Conservation (phyloP, 2,888 invertebrate genomes). For the Epirrita christyi region DNA sequence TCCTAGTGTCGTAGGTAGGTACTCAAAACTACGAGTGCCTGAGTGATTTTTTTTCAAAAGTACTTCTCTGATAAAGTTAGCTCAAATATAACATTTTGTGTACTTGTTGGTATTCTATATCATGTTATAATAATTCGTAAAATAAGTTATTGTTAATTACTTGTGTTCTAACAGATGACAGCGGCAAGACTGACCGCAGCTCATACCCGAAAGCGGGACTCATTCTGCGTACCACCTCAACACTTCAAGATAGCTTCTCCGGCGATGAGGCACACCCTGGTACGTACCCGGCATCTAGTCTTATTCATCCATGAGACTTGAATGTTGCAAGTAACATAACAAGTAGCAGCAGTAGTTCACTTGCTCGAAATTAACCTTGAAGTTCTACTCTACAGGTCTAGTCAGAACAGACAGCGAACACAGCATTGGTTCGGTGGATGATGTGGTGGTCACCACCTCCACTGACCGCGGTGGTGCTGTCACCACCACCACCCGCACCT, state of each 20-base stretch:
- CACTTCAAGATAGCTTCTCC: slow-evolving; percentile 80
- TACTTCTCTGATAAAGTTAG: too few relatives aligned
- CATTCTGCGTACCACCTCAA: slow-evolving; percentile 87
- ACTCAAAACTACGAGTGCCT: background rate
- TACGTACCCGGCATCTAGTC: slow-evolving; percentile 31
- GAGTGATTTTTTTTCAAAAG: too few relatives aligned
- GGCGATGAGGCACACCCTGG: slow-evolving; percentile 72
- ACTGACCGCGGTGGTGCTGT: slow-evolving; percentile 55
- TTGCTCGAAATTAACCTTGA: too few relatives aligned
- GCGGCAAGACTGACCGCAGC: slow-evolving; percentile 80
- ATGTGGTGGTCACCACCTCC: slow-evolving; percentile 54
- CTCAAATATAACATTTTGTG: too few relatives aligned
- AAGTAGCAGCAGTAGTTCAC: too few relatives aligned
- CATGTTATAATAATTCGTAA: too few relatives aligned
- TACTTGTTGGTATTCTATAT: too few relatives aligned
- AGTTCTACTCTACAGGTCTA: slow-evolving; percentile 49
- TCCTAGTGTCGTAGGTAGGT: too few relatives aligned
- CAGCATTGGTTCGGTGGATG: slow-evolving; percentile 70
- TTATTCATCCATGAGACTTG: background rate
- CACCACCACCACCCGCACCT: slow-evolving; percentile 54
- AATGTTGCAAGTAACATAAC: too few relatives aligned
- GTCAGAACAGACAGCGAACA: slow-evolving; percentile 72
- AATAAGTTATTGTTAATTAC: background rate
- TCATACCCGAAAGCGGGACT: slow-evolving; percentile 90
- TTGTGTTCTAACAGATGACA: slow-evolving; percentile 70